Evolutionary conservation across 2,888 invertebrate species (phyloP).

Genomic region (Heliconius erato): DNA sequence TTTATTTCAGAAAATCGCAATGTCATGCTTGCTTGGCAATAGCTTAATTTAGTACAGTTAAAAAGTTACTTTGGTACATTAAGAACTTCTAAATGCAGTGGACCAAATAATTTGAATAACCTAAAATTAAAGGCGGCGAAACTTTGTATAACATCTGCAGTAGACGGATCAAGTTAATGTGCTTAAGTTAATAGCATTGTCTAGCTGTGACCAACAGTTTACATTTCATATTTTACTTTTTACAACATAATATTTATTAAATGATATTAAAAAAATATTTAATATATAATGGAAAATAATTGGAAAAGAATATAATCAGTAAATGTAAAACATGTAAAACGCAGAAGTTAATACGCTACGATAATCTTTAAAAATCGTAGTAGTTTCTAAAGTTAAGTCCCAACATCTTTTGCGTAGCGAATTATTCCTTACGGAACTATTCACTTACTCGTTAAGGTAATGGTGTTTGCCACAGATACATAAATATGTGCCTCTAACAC

Average conservation of each 20-base stretch:
- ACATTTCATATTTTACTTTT: conserved; percentile 15
- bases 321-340: not conserved
- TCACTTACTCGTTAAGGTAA: conserved; percentile 76
- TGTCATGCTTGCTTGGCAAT: not conserved
- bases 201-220: conserved; percentile 12
- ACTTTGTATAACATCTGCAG: conserved; percentile 47
- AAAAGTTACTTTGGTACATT: conserved; percentile 10
- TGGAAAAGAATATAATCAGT: not conserved
- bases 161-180: conserved; percentile 50
- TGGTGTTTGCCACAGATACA: conserved; percentile 75
- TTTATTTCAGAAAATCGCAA: not conserved
- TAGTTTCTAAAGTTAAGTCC: not conserved
- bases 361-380: not conserved
- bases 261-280: not conserved
- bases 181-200: conserved; percentile 29
- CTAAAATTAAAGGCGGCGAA: conserved; percentile 19
- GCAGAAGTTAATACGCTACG: not conserved
- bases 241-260: not conserved
- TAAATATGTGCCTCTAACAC: conserved; percentile 72
- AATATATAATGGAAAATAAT: not conserved
- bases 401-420: conserved; percentile 32
- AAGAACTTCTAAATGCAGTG: conserved; percentile 21
- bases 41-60: conserved; percentile 12
- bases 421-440: conserved; percentile 74
- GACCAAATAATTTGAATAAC: conserved; percentile 22